Conservation (phyloP, 1,140 invertebrate species). For the Vanessa tameamea region DNA sequence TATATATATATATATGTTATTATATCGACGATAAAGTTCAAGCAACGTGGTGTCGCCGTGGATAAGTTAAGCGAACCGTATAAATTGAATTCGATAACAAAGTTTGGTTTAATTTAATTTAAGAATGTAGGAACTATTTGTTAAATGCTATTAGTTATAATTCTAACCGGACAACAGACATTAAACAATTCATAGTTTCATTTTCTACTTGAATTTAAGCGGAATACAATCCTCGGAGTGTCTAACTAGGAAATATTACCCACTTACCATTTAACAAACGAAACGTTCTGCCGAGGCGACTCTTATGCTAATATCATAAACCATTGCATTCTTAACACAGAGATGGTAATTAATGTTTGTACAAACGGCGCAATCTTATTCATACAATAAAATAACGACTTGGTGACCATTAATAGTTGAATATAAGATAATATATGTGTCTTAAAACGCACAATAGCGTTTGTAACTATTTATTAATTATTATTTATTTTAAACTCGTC, state of each 20-base stretch:
- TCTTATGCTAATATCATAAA: slow-evolving; percentile 1
- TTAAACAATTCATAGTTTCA: not conserved
- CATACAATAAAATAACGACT: not conserved
- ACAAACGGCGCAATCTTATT: not conserved
- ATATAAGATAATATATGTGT: no score
- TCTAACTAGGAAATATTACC: slow-evolving; percentile 15
- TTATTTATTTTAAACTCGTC: no score
- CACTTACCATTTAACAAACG: slow-evolving; percentile 1
- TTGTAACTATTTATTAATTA: no score
- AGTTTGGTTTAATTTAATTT: not conserved
- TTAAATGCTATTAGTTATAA: not conserved
- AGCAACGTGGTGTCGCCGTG: no score
- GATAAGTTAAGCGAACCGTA: no score
- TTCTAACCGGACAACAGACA: not conserved
- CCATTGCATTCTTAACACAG: slow-evolving; percentile 1
- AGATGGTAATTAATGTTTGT: slow-evolving; percentile 1
- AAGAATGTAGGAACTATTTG: not conserved
- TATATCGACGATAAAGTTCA: no score
- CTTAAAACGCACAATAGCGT: no score
- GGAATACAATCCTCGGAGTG: not conserved
- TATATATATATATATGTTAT: no score
- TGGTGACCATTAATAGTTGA: not conserved
- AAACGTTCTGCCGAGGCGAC: not conserved
- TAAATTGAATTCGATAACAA: no score
- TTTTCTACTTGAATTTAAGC: not conserved